phyloP scores from a whole-genome alignment of 92 coral and sea anemone species.

The Bergia puertoricense region DNA sequence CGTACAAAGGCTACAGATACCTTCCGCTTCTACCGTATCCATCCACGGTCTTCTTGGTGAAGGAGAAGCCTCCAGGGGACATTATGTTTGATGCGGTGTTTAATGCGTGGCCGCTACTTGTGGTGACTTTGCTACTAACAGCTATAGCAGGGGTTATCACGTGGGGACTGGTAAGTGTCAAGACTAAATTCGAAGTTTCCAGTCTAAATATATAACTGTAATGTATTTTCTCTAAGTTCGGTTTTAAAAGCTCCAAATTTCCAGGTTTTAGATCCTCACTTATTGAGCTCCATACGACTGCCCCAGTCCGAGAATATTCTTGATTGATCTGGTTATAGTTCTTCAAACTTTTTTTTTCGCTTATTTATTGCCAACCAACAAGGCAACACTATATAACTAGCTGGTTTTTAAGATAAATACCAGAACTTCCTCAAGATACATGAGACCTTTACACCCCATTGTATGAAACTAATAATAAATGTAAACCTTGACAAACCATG shows the following conservation, averaged over 20 bases:
- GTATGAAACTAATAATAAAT: too few relatives aligned
- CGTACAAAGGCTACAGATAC: constrained; percentile 14
- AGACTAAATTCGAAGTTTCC: background rate
- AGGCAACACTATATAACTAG: too few relatives aligned
- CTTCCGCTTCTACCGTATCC: constrained; percentile 16
- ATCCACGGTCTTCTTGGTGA: constrained; percentile 12
- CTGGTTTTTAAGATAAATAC: background rate
- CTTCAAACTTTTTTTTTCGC: too few relatives aligned
- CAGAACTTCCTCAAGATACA: background rate
- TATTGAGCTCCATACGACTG: too few relatives aligned
- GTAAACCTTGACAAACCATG: too few relatives aligned
- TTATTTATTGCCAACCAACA: too few relatives aligned
- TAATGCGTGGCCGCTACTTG: constrained; percentile 21
- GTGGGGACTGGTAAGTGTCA: constrained; percentile 7
- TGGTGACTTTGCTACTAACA: constrained; percentile 23
- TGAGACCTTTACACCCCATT: background rate
- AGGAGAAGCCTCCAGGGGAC: background rate
- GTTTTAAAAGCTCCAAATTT: too few relatives aligned
- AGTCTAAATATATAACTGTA: too few relatives aligned
- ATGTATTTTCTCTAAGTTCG: too few relatives aligned
- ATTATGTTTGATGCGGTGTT: constrained; percentile 17
- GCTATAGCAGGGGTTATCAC: constrained; percentile 13
- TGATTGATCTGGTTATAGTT: too few relatives aligned
- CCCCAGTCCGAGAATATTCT: too few relatives aligned
- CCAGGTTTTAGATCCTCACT: too few relatives aligned